Evolutionary conservation across 1,140 invertebrate species (phyloP).

Genomic region (Latrodectus geometricus): DNA sequence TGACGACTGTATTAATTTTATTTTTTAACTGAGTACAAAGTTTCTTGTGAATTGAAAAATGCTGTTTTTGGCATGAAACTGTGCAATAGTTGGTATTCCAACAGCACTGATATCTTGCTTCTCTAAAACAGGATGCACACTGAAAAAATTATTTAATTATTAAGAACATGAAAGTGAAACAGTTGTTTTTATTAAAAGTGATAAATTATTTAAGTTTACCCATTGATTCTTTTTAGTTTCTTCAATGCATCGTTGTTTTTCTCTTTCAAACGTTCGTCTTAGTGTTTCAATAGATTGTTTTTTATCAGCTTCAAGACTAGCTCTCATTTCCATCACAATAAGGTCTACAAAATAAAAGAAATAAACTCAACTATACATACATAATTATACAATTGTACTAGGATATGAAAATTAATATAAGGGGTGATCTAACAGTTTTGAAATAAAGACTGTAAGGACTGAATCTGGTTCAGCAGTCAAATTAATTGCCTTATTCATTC

Average conservation of each 20-base stretch:
- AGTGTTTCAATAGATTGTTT: conserved; percentile 64
- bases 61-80: conserved; percentile 69
- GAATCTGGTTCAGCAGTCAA: background rate
- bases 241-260: conserved; percentile 66
- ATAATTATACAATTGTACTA: background rate
- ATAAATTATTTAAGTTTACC: conserved; percentile 40
- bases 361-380: background rate
- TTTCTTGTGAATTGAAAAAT: conserved; percentile 69
- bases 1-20: background rate
- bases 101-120: conserved; percentile 71
- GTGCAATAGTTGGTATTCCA: conserved; percentile 70
- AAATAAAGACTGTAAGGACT: background rate
- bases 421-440: background rate
- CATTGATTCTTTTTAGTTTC: conserved; percentile 71
- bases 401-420: background rate
- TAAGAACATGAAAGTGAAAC: too few relatives aligned
- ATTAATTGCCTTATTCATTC: too few relatives aligned
- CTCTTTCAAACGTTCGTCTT: conserved; percentile 64
- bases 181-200: too few relatives aligned
- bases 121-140: conserved; percentile 70
- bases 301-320: conserved; percentile 67
- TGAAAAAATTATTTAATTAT: background rate
- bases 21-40: conserved; percentile 68
- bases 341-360: conserved; percentile 34
- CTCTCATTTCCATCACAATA: conserved; percentile 66